phyloP scores from a whole-genome alignment of 2,113 vertebrate genomes.

The Oceanodroma tethys region DNA sequence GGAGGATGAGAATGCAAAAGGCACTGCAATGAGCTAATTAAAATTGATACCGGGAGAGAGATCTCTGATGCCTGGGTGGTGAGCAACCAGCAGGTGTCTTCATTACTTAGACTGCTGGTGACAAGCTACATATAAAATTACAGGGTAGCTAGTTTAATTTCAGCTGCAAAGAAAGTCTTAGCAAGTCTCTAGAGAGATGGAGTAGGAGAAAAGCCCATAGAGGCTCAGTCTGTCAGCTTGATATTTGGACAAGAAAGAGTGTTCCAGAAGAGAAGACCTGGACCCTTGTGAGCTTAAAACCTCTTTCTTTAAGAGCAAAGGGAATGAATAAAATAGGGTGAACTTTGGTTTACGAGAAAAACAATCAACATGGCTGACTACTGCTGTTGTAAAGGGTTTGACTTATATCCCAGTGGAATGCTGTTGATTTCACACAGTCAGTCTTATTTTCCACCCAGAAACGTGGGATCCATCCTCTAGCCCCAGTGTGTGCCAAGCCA shows the following conservation, averaged over 20 bases:
- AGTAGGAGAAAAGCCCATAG: conserved; percentile 16
- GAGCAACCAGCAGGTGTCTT: conserved; percentile 58
- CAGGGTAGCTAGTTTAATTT: conserved; percentile 24
- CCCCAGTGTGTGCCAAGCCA: fast-evolving
- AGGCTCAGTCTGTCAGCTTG: neutral
- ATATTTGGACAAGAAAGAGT: neutral
- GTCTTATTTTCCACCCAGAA: neutral
- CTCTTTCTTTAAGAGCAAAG: neutral
- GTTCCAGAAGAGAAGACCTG: neutral
- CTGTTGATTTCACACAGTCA: neutral
- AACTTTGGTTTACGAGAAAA: neutral
- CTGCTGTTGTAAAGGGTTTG: neutral
- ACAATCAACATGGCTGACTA: neutral
- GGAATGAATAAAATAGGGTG: neutral
- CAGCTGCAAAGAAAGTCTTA: conserved; percentile 7
- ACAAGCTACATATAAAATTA: conserved; percentile 40
- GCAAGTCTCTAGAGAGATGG: neutral
- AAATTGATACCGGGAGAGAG: neutral
- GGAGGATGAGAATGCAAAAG: conserved; percentile 29
- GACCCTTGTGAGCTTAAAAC: neutral
- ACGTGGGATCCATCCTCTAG: neutral
- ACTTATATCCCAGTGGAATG: neutral
- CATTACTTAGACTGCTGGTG: conserved; percentile 53
- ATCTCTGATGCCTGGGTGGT: conserved; percentile 46
- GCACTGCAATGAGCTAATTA: conserved; percentile 40